Base-by-base conservation (phyloP, 2,797 vertebrate genomes). In the Lutjanus campechanus region DNA sequence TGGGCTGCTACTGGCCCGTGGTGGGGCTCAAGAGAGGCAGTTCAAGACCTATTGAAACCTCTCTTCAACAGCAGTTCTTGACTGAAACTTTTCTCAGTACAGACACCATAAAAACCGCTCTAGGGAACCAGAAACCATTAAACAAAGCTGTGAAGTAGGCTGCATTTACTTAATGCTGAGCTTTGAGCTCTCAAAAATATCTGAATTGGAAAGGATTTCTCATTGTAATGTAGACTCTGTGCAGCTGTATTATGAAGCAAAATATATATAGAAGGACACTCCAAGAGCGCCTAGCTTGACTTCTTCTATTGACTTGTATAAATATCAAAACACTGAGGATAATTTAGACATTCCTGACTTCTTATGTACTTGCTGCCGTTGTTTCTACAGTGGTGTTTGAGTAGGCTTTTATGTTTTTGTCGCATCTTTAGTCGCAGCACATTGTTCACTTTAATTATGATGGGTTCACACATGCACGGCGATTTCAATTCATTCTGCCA, bases 151-250 rank as follows among this genome's bases (percentile, higher is more conserved):
- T 20, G 29, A 47, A 43, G 61, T 62, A 5, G 43, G 20, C 3
- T 22, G 19, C 15, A 64, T 60, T 77, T 68, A 50, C 22, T 29
- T 46, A 36, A 68, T 50, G 20, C 69, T 71, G 62, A 77, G 19
- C 56, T 56, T 62, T 73, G 10, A 61, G 70, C 5, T 69, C 13
- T 56, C 60, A 62, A 12, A 46, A 29, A 44, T 63, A n/a, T 76
- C 46, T 73, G 46, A 58, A 41, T 47, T 41, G 1, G 17, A 40
- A 1, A 22, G 20, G 17, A 16, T 47, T 50, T 44, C 9, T 49
- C 12, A 25, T 46, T 67, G 47, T 68, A 56, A 46, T 29, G 43
- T 61, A 7, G 15, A 46, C 8, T 29, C 68, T 44, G 10, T 15
- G 22, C 20, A 5, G 62, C 10, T 55, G 11, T n/a, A 54, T 17